Percentiles rank a stretch among this genome's conserved stretches.
phyloP scores from a whole-genome alignment of 2,888 invertebrate genomes.

The Apantesis nais region DNA sequence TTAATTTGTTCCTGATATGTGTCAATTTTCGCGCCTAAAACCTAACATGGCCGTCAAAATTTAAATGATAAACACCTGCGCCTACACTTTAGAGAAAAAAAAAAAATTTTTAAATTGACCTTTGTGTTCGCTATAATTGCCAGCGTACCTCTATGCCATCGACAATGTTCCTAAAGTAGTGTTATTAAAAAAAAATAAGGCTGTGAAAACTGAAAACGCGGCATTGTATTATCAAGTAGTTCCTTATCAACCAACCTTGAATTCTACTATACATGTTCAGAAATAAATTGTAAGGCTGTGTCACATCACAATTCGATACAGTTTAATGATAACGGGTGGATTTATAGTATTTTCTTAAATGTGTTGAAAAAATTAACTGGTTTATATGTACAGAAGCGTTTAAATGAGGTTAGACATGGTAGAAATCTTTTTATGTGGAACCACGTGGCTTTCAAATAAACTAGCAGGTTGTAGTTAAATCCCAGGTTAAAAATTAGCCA shows the following conservation, averaged over 20 bases:
- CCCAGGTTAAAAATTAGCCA: no score
- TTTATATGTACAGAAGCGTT: background rate
- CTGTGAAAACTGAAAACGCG: background rate
- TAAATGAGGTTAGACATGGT: background rate
- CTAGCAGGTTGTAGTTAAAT: no score
- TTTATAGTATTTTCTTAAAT: background rate
- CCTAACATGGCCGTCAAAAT: background rate
- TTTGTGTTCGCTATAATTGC: background rate
- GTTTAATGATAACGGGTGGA: background rate
- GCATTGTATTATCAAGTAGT: background rate
- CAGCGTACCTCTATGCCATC: background rate
- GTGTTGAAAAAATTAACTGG: background rate
- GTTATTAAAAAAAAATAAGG: background rate
- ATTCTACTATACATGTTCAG: background rate
- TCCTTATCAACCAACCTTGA: slow-evolving; percentile 10
- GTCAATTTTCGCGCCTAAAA: background rate
- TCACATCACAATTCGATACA: slow-evolving; percentile 1
- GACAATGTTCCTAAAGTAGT: background rate
- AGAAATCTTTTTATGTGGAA: background rate
- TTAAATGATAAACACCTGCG: background rate
- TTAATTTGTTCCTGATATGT: background rate
- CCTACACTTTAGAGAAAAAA: background rate
- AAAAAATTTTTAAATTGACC: background rate
- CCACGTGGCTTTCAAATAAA: no score
- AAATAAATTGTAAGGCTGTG: background rate